A percentile compares a stretch with the other conserved stretches of the same genome.
phyloP scores from a whole-genome alignment of 2,797 vertebrate genomes.

The Cuculus canorus region DNA sequence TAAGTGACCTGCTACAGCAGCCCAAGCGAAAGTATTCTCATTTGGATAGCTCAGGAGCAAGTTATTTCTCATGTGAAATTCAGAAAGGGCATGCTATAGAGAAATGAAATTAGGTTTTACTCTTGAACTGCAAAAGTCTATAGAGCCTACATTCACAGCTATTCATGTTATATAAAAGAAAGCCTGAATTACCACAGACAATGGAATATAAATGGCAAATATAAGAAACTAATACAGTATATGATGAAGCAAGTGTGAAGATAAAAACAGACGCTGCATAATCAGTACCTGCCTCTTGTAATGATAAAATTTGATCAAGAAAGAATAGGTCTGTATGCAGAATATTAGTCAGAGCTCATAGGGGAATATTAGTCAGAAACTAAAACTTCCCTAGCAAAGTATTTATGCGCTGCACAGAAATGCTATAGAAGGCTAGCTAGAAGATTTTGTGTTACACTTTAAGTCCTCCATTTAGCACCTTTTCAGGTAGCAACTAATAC shows the following conservation, averaged over 20 bases:
- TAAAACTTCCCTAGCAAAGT: background rate
- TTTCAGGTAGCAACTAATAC: background rate
- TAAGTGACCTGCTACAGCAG: conserved; percentile 22
- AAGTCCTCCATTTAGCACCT: background rate
- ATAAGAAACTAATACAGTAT: background rate
- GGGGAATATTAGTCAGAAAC: background rate
- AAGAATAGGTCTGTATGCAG: background rate
- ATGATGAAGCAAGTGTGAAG: conserved; percentile 6
- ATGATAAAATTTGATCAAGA: background rate
- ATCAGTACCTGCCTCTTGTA: background rate
- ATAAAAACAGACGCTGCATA: background rate
- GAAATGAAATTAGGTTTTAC: conserved; percentile 36
- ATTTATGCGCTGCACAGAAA: background rate
- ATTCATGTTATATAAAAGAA: background rate
- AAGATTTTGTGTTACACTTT: background rate
- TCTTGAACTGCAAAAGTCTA: background rate
- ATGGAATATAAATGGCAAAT: conserved; percentile 33
- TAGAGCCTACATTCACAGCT: background rate
- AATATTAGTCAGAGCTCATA: background rate
- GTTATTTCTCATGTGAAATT: conserved; percentile 41
- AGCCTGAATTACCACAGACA: background rate
- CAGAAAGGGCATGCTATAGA: background rate
- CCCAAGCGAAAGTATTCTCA: background rate
- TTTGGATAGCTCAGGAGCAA: background rate
- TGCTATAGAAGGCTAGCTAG: background rate